Conservation (phyloP, 2,797 vertebrate genomes). For the Sciurus carolinensis region DNA sequence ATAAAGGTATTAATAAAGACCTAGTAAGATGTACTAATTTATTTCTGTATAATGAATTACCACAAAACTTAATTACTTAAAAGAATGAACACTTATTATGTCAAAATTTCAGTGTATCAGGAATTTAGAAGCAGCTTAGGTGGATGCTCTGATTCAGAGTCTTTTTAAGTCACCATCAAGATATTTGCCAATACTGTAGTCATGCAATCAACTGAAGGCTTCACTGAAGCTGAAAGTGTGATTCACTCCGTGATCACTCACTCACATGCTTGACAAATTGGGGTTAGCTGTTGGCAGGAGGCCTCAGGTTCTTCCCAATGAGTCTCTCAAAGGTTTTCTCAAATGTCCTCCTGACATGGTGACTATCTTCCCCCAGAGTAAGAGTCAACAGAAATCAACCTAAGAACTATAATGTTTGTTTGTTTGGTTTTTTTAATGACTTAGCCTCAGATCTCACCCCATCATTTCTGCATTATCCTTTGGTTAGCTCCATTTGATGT, state of each 20-base stretch:
- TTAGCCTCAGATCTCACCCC: neutral
- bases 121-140: neutral
- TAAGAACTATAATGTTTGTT: neutral
- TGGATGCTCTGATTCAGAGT: neutral
- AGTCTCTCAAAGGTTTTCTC: neutral
- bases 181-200: neutral
- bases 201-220: neutral
- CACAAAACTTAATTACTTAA: neutral
- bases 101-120: conserved; percentile 1
- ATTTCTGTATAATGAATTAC: neutral
- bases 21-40: neutral
- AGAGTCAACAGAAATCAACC: conserved; percentile 27
- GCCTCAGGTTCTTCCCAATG: neutral
- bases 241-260: neutral
- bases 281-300: neutral
- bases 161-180: neutral
- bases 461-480: conserved; percentile 18
- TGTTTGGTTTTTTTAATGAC: neutral
- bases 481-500: neutral
- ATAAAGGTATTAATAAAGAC: neutral
- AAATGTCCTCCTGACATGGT: neutral
- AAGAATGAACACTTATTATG: neutral
- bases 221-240: neutral
- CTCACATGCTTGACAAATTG: neutral
- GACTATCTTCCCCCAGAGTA: neutral